Evolutionary conservation across 2,797 vertebrate genomes (phyloP), one percentile per base, ranked within the genome.

Genomic region (Anas bernieri): DNA sequence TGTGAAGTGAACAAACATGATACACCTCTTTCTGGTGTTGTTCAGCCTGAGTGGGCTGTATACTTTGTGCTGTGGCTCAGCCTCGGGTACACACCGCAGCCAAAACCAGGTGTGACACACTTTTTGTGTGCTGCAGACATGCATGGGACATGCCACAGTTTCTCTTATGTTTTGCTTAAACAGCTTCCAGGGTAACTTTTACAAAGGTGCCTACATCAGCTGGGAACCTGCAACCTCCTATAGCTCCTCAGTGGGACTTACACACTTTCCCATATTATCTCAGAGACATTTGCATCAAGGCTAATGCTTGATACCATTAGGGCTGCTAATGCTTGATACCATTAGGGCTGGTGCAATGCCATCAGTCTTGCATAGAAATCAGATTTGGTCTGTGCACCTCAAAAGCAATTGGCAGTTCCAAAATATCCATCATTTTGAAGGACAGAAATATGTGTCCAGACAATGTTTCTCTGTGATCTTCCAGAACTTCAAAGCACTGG

Each of bases 51-150:
- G 26, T 17, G 63, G 62, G n/a, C 67, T 81, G 74, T 17, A 10
- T 23, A 86, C 43, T 59, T 54, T 41, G 70, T 82, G 83, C 87
- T 74, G 79, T 62, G 81, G 86, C 88, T 93, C 70, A 67, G 85
- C 31, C 6, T 8, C 37, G 64, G 81, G 76, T 76, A 82, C 39
- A 70, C 1, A 37, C 9, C 39, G 54, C 88, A 90, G 77, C 56
- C 79, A 74, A 86, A 74, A 50, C 82, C 95, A 96, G 96, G 92
- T 97, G 95, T 95, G 95, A 96, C 94, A 96, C 67, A 96, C 10
- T 95, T 97, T 96, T 89, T 70, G 56, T 3, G 2, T 33, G 83
- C 91, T 30, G 4, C 69, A 93, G 83, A 77, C 74, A 55, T 0
- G 3, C 84, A 92, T 5, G n/a, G 7, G 5, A 82, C 61, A 89